Conservation (phyloP, 2,888 invertebrate genomes). For the Drosophila cyrtoloma region DNA sequence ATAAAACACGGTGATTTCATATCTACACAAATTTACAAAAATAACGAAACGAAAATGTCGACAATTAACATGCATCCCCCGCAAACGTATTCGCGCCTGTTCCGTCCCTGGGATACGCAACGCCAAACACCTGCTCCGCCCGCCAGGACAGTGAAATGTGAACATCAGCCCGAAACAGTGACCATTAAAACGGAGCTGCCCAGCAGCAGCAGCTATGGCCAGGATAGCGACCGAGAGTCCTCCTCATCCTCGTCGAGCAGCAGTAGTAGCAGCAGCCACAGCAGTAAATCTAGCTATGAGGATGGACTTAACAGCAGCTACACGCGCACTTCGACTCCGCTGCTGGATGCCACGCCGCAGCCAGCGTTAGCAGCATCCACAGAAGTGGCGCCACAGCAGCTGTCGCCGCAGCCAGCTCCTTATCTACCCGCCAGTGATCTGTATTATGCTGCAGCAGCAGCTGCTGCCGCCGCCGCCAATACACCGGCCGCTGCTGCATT, state of each 20-base stretch:
- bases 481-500: constrained; percentile 64
- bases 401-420: constrained; percentile 48
- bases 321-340: constrained; percentile 61
- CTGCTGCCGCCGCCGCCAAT: constrained; percentile 59
- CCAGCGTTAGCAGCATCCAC: constrained; percentile 46
- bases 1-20: constrained; percentile 18
- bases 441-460: constrained; percentile 75
- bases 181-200: constrained; percentile 60
- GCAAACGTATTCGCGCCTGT: constrained; percentile 87
- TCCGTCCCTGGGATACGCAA: constrained; percentile 88
- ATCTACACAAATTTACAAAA: constrained; percentile 3
- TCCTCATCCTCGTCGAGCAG: constrained; percentile 60
- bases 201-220: constrained; percentile 47
- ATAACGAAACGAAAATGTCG: constrained; percentile 69
- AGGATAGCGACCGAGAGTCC: constrained; percentile 73
- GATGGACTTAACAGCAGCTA: constrained; percentile 70
- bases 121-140: constrained; percentile 53
- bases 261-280: constrained; percentile 32
- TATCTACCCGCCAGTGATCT: constrained; percentile 58
- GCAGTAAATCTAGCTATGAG: constrained; percentile 73
- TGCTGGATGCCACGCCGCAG: constrained; percentile 57
- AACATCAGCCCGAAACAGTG: constrained; percentile 47
- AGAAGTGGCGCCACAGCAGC: constrained; percentile 38
- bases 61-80: constrained; percentile 83
- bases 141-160: constrained; percentile 55